Evolutionary conservation across 2,113 vertebrate genomes (phyloP).

Genomic region (Lycaon pictus): DNA sequence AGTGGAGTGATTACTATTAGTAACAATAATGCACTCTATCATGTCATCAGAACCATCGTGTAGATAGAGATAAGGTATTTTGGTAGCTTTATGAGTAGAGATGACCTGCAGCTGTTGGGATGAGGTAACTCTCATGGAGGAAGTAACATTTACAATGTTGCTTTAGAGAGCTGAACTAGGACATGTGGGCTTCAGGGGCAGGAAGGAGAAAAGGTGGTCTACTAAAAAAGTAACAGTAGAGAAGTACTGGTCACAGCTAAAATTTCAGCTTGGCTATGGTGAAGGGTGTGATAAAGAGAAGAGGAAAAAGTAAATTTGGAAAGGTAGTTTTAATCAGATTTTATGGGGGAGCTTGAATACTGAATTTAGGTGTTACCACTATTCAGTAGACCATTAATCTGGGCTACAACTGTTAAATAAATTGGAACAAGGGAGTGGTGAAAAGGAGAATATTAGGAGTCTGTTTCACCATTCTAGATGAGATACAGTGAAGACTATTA

Average conservation of each 20-base stretch:
- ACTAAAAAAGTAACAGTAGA: not conserved
- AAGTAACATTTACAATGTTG: not conserved
- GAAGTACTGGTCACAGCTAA: not conserved
- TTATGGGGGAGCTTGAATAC: not conserved
- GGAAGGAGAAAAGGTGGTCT: not conserved
- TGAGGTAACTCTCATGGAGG: not conserved
- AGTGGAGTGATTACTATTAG: not conserved
- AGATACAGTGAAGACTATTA: not conserved
- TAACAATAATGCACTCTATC: not conserved
- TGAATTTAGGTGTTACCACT: not conserved
- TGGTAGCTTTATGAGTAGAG: not conserved
- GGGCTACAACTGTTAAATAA: not conserved
- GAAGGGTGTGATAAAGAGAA: not conserved
- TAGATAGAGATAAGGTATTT: not conserved
- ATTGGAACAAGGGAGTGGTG: not conserved
- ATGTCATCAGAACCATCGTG: not conserved
- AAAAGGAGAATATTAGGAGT: not conserved
- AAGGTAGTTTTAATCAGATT: not conserved
- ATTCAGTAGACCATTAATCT: conserved; percentile 8
- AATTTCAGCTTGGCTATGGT: conserved; percentile 1
- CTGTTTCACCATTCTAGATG: not conserved
- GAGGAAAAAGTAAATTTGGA: not conserved
- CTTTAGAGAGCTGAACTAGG: conserved; percentile 26
- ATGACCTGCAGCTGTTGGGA: not conserved
- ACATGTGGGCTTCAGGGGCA: not conserved